Percentiles rank a stretch among this genome's conserved stretches.
phyloP scores from a whole-genome alignment of 2,888 invertebrate genomes.

The Megaustenia siamemsis region DNA sequence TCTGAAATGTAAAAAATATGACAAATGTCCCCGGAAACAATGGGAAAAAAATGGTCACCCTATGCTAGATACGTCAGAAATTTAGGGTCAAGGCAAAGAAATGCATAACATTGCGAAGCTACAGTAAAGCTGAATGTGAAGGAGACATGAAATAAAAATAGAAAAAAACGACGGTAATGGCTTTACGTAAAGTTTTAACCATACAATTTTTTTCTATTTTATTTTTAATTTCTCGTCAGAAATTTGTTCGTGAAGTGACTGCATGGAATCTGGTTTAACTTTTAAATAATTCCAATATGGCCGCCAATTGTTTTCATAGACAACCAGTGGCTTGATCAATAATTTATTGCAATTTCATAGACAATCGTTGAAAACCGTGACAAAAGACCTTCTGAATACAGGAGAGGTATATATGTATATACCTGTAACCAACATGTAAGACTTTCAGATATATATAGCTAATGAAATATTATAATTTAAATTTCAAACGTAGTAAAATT shows the following conservation, averaged over 20 bases:
- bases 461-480: too few relatives aligned
- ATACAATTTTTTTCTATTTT: too few relatives aligned
- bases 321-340: conserved; percentile 32
- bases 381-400: too few relatives aligned
- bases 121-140: too few relatives aligned
- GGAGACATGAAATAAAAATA: not conserved
- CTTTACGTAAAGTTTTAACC: not conserved
- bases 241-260: not conserved
- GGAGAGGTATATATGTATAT: not conserved
- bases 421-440: not conserved
- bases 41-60: too few relatives aligned
- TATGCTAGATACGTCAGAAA: too few relatives aligned
- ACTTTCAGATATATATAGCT: not conserved
- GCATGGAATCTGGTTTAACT: not conserved
- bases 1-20: too few relatives aligned
- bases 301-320: conserved; percentile 56
- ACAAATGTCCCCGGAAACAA: too few relatives aligned
- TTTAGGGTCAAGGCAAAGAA: too few relatives aligned
- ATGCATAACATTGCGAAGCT: not conserved
- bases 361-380: not conserved
- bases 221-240: not conserved
- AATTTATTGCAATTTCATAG: too few relatives aligned
- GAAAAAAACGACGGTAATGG: not conserved
- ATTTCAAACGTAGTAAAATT: too few relatives aligned
- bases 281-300: conserved; percentile 47